Conservation (phyloP, 2,888 invertebrate genomes). For the Melieria omissa region DNA sequence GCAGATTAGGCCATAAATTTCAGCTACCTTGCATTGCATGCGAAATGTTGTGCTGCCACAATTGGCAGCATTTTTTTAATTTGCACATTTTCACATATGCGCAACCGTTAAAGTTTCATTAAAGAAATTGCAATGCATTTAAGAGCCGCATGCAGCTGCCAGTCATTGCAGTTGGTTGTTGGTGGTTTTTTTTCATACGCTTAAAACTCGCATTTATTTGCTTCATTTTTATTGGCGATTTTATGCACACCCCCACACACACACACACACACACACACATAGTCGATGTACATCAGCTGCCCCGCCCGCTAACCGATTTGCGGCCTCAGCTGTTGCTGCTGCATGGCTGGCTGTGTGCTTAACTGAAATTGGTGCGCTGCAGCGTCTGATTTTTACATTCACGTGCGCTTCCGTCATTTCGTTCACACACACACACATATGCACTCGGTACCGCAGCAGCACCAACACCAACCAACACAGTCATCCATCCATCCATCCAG, state of each 20-base stretch:
- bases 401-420: conserved; percentile 13
- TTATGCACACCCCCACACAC: not conserved
- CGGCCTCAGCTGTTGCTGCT: not conserved
- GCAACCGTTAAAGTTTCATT: not conserved
- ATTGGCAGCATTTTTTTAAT: not conserved
- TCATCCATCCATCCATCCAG: not conserved
- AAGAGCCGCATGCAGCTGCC: not conserved
- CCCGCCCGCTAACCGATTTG: too few species aligned
- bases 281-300: not conserved
- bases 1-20: too few species aligned
- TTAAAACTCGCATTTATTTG: not conserved
- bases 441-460: conserved; percentile 12
- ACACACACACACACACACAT: conserved; percentile 31
- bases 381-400: conserved; percentile 8
- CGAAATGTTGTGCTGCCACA: not conserved
- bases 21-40: too few species aligned
- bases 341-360: not conserved
- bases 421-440: conserved; percentile 19
- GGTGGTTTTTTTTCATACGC: not conserved
- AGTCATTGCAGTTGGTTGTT: not conserved
- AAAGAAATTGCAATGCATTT: conserved; percentile 9
- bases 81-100: not conserved
- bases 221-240: too few species aligned
- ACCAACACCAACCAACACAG: not conserved
- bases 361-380: conserved; percentile 8